Base-by-base conservation (phyloP, 2,888 invertebrate genomes). In the Nudaria mundana region DNA sequence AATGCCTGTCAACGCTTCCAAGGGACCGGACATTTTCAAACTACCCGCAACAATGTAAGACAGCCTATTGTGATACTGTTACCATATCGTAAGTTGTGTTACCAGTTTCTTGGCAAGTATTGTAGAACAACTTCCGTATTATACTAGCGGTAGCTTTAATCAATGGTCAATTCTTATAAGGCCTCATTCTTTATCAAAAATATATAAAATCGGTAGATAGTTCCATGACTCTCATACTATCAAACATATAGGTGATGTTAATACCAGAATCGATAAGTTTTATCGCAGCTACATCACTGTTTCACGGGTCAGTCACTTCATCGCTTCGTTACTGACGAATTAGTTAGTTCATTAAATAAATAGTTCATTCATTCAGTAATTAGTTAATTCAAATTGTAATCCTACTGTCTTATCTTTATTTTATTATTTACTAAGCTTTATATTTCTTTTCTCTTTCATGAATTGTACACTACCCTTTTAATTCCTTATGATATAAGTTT, bases 1-100 rank as follows among this genome's bases (percentile, higher is more conserved):
- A 83, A 82, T 73, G 72, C 71, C 66, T 72, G 78, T 81, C 76
- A 67, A 65, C 56, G 78, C 69, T 73, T 71, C 71, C 71, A n/a
- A n/a, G n/a, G n/a, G n/a, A 66, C 53, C 57, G 64, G 61, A 52
- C 60, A 50, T 62, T 64, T 57, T 56, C 59, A 61, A 66, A 62
- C 58, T 63, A 30, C 35, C 54, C 47, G 34, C 30, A 30, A 48
- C 37, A 35, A 29, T 30, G 30, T 44, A 33, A 52, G 46, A 30
- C 40, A 43, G 22, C 33, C 41, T 40, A 60, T 63, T 63, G 62
- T 65, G 34, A 30, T 22, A 32, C 51, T 54, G 58, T n/a, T n/a
- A n/a, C 55, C 59, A 52, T 38, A 14, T 33, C 31, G 11, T 6
- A 6, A 5, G 34, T 14, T 38, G 42, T 45, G 40, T 51, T 49